A percentile compares a stretch with the other conserved stretches of the same genome.
Evolutionary conservation across 1,140 invertebrate species (phyloP).

Genomic region (Drosophila pallidifrons): DNA sequence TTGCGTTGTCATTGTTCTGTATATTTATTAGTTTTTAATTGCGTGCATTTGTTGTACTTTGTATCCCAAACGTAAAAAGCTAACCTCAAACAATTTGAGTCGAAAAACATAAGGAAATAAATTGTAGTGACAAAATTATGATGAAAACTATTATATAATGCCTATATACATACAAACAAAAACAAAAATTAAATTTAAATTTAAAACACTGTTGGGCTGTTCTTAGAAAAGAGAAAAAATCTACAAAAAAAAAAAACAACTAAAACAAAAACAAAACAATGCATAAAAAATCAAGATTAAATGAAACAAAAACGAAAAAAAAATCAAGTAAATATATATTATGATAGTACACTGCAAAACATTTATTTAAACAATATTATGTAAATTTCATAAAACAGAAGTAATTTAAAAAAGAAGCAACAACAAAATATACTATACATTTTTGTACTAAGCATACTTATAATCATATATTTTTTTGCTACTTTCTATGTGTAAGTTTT

Average conservation of each 20-base stretch:
- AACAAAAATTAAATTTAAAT: slow-evolving; percentile 32
- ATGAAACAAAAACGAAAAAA: slow-evolving; percentile 24
- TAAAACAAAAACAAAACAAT: slow-evolving; percentile 47
- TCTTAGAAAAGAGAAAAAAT: slow-evolving; percentile 71
- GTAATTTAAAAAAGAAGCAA: slow-evolving; percentile 41
- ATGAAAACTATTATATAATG: slow-evolving; percentile 16
- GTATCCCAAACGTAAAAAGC: slow-evolving; percentile 40
- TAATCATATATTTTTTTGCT: slow-evolving; percentile 44
- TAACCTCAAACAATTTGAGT: slow-evolving; percentile 43
- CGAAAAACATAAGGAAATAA: slow-evolving; percentile 28
- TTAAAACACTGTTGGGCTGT: slow-evolving; percentile 79
- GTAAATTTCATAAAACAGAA: slow-evolving; percentile 73
- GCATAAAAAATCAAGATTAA: slow-evolving; percentile 32
- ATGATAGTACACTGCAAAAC: slow-evolving; percentile 44
- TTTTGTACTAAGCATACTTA: slow-evolving; percentile 42
- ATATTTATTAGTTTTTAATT: slow-evolving; percentile 24
- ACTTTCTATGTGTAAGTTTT: slow-evolving; percentile 58
- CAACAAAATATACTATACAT: slow-evolving; percentile 29
- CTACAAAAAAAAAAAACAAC: slow-evolving; percentile 30
- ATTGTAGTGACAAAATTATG: slow-evolving; percentile 26
- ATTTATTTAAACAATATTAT: slow-evolving; percentile 67
- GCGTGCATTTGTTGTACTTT: slow-evolving; percentile 41
- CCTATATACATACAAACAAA: slow-evolving; percentile 36
- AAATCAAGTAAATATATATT: slow-evolving; percentile 45
- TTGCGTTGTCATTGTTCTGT: slow-evolving; percentile 15